Conservation (phyloP, 2,888 invertebrate species). For the Noctuana brunneofusca region DNA sequence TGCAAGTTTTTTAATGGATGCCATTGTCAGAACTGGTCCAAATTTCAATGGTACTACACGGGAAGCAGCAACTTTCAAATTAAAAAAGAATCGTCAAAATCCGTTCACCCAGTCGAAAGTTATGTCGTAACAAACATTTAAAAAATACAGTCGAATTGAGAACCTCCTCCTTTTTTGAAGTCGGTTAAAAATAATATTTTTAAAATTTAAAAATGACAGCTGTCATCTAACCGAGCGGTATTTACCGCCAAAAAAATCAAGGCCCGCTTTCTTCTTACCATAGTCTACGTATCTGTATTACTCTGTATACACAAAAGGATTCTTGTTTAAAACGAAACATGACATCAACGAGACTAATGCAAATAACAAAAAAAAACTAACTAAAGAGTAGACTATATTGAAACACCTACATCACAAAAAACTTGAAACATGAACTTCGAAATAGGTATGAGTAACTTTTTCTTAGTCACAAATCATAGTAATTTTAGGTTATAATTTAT, state of each 20-base stretch:
- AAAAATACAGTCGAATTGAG: no score
- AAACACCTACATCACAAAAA: conserved; percentile 21
- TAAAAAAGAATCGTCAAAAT: no score
- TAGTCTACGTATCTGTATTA: not conserved
- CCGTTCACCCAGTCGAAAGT: no score
- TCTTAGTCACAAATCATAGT: conserved; percentile 1
- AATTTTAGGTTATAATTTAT: not conserved
- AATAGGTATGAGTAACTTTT: conserved; percentile 8
- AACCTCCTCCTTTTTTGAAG: no score
- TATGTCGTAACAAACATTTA: no score
- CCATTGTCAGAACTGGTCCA: no score
- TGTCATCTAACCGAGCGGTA: not conserved
- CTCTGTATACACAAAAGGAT: conserved; percentile 1
- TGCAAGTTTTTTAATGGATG: no score
- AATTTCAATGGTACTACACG: no score
- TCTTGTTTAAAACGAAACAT: conserved; percentile 6
- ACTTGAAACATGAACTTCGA: not conserved
- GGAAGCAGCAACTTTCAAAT: no score
- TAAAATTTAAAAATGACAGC: not conserved
- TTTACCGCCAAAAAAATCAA: not conserved
- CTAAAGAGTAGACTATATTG: conserved; percentile 8
- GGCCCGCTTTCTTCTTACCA: not conserved
- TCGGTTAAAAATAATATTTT: no score
- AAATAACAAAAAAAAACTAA: conserved; percentile 2
- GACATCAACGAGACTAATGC: conserved; percentile 23